These are phyloP conservation scores for Drosophila bifasciata DNA, from an alignment of 1,140 invertebrate genomes.

Conservation along the genomic window DNA sequence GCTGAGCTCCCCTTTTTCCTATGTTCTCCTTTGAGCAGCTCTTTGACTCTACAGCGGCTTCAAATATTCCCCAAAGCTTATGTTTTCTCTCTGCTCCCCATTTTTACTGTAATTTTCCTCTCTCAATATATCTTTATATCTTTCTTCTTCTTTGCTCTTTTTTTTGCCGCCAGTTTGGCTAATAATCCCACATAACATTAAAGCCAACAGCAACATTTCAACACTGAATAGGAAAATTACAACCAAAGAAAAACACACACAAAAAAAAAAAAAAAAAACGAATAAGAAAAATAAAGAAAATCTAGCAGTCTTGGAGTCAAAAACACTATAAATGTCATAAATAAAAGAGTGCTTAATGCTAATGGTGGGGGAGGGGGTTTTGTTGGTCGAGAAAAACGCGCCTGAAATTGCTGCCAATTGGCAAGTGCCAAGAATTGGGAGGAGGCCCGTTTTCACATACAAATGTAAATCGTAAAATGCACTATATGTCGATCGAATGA, in stretches of 20 bases:
- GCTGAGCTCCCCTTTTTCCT: no score
- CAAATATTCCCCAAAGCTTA: conserved; percentile 14
- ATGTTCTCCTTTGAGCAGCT: neutral
- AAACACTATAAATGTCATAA: conserved; percentile 50
- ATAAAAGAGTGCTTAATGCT: conserved; percentile 17
- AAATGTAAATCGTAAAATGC: conserved; percentile 2
- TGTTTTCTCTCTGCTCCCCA: conserved; percentile 1
- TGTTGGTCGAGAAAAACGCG: neutral
- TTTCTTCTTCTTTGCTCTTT: neutral
- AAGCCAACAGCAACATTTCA: conserved; percentile 40
- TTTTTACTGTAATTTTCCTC: conserved; percentile 40
- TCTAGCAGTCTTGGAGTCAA: conserved; percentile 9
- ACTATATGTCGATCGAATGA: neutral
- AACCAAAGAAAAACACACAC: no score
- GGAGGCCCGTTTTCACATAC: conserved; percentile 25
- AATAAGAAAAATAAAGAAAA: conserved; percentile 3
- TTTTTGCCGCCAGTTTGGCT: conserved; percentile 53
- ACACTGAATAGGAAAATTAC: conserved; percentile 22
- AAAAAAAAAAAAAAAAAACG: neutral
- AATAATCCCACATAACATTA: conserved; percentile 50
- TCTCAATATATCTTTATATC: no score
- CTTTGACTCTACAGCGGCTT: conserved; percentile 5
- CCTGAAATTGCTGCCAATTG: conserved; percentile 23
- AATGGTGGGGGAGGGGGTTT: no score
- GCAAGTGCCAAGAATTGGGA: conserved; percentile 8